Percentiles rank a stretch among this genome's conserved stretches.
These are phyloP conservation scores for Boloria euphrosyne DNA, from an alignment of 2,888 invertebrate species.

Conservation along the genomic window DNA sequence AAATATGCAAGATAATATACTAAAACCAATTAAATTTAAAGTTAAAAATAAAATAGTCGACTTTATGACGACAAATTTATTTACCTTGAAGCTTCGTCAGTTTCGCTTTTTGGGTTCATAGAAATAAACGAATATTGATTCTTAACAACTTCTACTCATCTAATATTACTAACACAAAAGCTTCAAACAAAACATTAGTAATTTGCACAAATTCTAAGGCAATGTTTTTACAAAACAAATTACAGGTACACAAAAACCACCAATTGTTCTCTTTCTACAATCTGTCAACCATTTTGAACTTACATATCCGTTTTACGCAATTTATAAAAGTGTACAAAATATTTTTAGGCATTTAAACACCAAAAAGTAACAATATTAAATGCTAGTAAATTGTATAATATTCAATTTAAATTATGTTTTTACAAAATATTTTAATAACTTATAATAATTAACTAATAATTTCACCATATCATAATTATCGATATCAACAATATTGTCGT, in stretches of 20 bases:
- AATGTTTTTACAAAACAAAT: slow-evolving; percentile 55
- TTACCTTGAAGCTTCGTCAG: slow-evolving; percentile 83
- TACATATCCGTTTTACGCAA: slow-evolving; percentile 45
- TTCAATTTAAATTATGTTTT: too few relatives aligned
- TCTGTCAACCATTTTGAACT: slow-evolving; percentile 71
- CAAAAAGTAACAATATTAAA: not conserved
- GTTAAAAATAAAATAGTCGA: slow-evolving; percentile 19
- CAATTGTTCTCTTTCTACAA: slow-evolving; percentile 62
- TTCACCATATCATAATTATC: too few relatives aligned
- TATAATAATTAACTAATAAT: too few relatives aligned
- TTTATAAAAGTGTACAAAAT: not conserved
- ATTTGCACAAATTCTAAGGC: slow-evolving; percentile 29
- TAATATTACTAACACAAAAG: slow-evolving; percentile 58
- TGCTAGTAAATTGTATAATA: too few relatives aligned
- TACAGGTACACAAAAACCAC: slow-evolving; percentile 59
- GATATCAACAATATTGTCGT: too few relatives aligned
- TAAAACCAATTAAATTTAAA: slow-evolving; percentile 12
- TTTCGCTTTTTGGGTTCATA: slow-evolving; percentile 81
- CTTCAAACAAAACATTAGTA: slow-evolving; percentile 28
- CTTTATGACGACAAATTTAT: slow-evolving; percentile 53
- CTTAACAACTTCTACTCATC: slow-evolving; percentile 58
- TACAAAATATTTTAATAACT: too few relatives aligned
- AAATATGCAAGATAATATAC: not conserved
- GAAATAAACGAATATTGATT: slow-evolving; percentile 68
- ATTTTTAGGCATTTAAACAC: too few relatives aligned